Base-by-base conservation (phyloP, 2,113 vertebrate species). In the Calonectris borealis region DNA sequence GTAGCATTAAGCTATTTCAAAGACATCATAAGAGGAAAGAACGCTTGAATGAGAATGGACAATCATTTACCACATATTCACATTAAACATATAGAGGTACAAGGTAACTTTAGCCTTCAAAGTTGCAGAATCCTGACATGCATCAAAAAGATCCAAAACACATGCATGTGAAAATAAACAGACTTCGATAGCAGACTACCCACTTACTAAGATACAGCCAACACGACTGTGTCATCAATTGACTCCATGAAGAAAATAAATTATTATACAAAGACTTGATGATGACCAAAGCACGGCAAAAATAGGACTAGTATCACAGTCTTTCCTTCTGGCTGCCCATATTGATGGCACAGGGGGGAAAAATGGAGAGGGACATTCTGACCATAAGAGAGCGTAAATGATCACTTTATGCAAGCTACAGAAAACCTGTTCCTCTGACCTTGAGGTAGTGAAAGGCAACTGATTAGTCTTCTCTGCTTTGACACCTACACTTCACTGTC, bases 391-490 rank as follows among this genome's bases (percentile, higher is more conserved):
- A 79, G 16, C 2, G 0, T 11, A 70, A 20, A 49, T 36, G 46
- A 70, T 87, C 27, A 22, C 38, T 58, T 91, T 69, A 58, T 89
- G n/a, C 17, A 61, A 93, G 20, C 15, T 57, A 69, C 15, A 66
- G 49, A 72, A 93, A 34, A 7, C 2, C 21, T 68, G 3, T 40
- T 85, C 40, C 49, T 76, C 49, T 77, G 54, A 89, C 89, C 49
- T 75, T 77, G 86, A 91, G 48, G 34, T 49, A 60, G 44, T 57
- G 44, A 81, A 88, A 89, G 55, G 80, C 79, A 40, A 57, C 72
- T 91, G 94, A 95, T 94, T 79, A 93, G 31, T 91, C 36, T 90
- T 86, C 32, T 75, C 51, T 89, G 52, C 31, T 87, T 85, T 65
- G 91, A 71, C 52, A 91, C 25, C 52, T 95, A 76, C 31, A 11